Percentiles rank a stretch among this genome's conserved stretches.
Conservation (phyloP, 2,888 invertebrate genomes). For the Conops quadrifasciatus region DNA sequence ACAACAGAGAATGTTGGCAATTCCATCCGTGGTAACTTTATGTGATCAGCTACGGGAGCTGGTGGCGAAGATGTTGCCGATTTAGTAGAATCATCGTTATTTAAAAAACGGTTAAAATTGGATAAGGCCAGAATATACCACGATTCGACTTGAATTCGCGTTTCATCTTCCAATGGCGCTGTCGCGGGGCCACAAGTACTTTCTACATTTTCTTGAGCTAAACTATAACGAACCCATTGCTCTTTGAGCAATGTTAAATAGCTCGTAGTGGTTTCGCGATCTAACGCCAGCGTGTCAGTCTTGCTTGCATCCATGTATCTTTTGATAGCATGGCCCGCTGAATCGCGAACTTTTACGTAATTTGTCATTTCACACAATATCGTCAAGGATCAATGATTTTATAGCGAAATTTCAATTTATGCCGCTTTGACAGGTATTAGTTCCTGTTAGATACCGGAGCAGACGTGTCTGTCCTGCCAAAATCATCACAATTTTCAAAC, state of each 20-base stretch:
- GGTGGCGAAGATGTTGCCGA: not conserved
- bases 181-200: constrained; percentile 3
- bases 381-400: no score
- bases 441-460: no score
- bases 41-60: not conserved
- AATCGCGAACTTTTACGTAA: no score
- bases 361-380: no score
- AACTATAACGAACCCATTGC: constrained; percentile 1
- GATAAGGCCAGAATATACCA: not conserved
- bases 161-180: no score
- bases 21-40: not conserved
- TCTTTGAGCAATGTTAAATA: not conserved
- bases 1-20: constrained; percentile 13
- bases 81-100: no score
- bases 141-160: not conserved
- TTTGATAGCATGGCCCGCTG: not conserved
- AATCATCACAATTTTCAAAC: no score
- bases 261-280: not conserved
- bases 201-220: not conserved
- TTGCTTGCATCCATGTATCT: constrained; percentile 7
- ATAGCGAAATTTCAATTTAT: no score
- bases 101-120: no score
- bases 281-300: not conserved
- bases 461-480: no score
- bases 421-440: no score